Evolutionary conservation across 1,140 invertebrate species (phyloP).

Genomic region (roundworm (Caenorhabditis elegans)): DNA sequence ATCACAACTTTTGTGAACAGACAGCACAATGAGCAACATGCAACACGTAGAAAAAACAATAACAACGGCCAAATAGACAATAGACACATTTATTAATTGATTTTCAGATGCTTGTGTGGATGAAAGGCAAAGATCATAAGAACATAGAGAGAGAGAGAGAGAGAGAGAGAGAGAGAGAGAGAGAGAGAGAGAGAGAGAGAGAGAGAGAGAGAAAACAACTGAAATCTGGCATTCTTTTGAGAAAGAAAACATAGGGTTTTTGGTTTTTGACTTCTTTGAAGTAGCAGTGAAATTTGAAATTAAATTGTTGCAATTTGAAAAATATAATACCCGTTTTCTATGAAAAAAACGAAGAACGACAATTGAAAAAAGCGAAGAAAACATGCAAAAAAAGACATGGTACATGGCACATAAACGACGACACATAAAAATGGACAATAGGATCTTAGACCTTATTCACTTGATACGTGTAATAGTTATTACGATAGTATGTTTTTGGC

Average conservation of each 20-base stretch:
- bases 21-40: constrained; percentile 11
- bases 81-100: constrained; percentile 29
- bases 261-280: constrained; percentile 17
- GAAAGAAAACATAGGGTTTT: constrained; percentile 30
- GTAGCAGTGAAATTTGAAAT: constrained; percentile 24
- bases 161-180: constrained; percentile 27
- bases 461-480: constrained; percentile 20
- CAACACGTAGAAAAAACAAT: not conserved
- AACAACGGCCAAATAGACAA: not conserved
- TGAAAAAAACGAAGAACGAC: not conserved
- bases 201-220: constrained; percentile 34
- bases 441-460: not conserved
- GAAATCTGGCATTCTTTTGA: constrained; percentile 35
- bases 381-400: constrained; percentile 34
- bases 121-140: constrained; percentile 30
- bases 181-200: constrained; percentile 25
- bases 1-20: not conserved
- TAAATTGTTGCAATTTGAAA: not conserved
- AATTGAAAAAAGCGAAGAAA: constrained; percentile 6
- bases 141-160: constrained; percentile 23
- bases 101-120: constrained; percentile 27
- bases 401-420: constrained; percentile 14
- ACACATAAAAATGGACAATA: not conserved
- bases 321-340: constrained; percentile 9
- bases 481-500: constrained; percentile 7